Percentiles rank a stretch among this genome's conserved stretches.
Conservation (phyloP, 2,113 vertebrate genomes). For the Oreochromis aureus region DNA sequence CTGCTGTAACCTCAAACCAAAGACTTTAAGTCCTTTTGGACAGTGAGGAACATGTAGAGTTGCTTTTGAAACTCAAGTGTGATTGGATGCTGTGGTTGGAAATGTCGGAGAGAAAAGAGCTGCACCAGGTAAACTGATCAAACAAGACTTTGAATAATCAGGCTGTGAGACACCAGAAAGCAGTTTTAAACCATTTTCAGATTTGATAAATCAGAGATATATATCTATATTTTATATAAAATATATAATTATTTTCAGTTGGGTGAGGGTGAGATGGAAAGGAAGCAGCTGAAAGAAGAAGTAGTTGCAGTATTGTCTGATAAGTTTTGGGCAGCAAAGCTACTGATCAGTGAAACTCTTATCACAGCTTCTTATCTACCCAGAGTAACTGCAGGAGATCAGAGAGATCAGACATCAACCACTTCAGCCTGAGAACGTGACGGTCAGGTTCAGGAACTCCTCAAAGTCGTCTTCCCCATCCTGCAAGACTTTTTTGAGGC, state of each 20-base stretch:
- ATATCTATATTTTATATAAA: neutral
- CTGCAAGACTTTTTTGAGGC: neutral
- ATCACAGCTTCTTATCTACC: neutral
- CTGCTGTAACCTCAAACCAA: neutral
- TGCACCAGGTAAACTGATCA: neutral
- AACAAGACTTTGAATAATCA: neutral
- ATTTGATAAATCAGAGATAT: neutral
- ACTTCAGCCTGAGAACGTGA: neutral
- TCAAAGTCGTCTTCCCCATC: neutral
- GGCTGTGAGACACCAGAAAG: neutral
- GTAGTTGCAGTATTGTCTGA: neutral
- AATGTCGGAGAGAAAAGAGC: neutral
- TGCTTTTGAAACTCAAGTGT: neutral
- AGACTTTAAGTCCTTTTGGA: neutral
- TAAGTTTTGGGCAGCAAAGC: neutral
- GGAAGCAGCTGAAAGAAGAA: neutral
- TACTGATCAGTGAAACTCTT: neutral
- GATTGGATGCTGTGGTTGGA: neutral
- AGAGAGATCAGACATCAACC: neutral
- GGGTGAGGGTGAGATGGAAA: neutral
- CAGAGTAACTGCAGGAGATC: neutral
- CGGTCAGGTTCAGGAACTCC: neutral
- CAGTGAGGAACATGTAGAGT: neutral
- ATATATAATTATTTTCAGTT: neutral
- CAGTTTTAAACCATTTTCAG: neutral